phyloP scores from a whole-genome alignment of 2,888 invertebrate genomes.

The Cephus runcator region DNA sequence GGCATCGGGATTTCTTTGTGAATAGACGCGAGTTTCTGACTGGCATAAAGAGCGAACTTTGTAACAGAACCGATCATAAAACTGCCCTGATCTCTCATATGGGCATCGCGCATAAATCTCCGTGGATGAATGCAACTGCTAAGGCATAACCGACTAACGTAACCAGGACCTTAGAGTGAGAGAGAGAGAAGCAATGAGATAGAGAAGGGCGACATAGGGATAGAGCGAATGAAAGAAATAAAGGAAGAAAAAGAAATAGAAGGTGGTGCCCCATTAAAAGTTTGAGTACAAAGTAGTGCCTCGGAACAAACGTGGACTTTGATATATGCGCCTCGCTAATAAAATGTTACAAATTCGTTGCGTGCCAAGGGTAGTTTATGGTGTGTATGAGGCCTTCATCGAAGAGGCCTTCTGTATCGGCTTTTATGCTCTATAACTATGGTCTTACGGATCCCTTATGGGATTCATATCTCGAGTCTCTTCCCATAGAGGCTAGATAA shows the following conservation, averaged over 20 bases:
- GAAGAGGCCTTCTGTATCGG: slow-evolving; percentile 31
- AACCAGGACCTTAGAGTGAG: slow-evolving; percentile 35
- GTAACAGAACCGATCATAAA: slow-evolving; percentile 61
- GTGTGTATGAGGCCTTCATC: slow-evolving; percentile 45
- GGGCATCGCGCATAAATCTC: slow-evolving; percentile 55
- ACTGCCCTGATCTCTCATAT: slow-evolving; percentile 44
- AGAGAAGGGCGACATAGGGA: not conserved
- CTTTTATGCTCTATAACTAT: slow-evolving; percentile 22
- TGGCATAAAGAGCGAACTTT: slow-evolving; percentile 53
- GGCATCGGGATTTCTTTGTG: slow-evolving; percentile 23
- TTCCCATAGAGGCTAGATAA: not conserved
- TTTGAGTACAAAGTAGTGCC: slow-evolving; percentile 42
- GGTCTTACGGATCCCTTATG: slow-evolving; percentile 13
- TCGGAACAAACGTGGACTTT: slow-evolving; percentile 24
- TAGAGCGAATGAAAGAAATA: not conserved
- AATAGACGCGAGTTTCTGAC: slow-evolving; percentile 17
- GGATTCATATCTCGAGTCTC: not conserved
- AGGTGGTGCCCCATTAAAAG: slow-evolving; percentile 45
- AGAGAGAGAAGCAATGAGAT: too few species aligned
- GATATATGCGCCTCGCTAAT: slow-evolving; percentile 51
- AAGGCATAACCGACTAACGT: slow-evolving; percentile 45
- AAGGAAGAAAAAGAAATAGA: not conserved
- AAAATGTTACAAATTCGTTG: slow-evolving; percentile 64
- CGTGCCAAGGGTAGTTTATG: slow-evolving; percentile 55
- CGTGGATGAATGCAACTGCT: slow-evolving; percentile 49